These are phyloP conservation scores for Suncus etruscus DNA, from an alignment of 2,113 vertebrate genomes.

Conservation along the genomic window DNA sequence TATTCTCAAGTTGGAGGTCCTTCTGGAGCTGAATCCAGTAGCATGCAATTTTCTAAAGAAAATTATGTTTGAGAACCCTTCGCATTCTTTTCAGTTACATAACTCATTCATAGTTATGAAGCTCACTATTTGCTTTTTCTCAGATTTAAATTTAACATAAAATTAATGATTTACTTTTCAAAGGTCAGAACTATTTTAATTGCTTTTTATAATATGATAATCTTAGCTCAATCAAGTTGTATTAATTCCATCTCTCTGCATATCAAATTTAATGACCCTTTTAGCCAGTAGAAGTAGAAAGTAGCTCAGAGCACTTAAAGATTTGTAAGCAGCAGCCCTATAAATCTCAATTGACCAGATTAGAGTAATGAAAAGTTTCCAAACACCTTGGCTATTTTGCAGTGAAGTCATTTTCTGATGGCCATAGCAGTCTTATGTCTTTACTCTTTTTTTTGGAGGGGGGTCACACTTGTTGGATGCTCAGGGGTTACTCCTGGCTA, in stretches of 20 bases:
- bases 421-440: background rate
- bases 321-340: slow-evolving; percentile 64
- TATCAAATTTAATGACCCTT: slow-evolving; percentile 71
- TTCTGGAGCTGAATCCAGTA: too few species aligned
- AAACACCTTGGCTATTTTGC: slow-evolving; percentile 48
- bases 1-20: too few species aligned
- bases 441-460: background rate
- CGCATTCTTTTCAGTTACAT: slow-evolving; percentile 48
- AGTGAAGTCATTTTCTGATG: background rate
- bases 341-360: slow-evolving; percentile 66
- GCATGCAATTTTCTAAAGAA: slow-evolving; percentile 48
- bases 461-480: too few species aligned
- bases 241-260: slow-evolving; percentile 68
- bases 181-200: slow-evolving; percentile 76
- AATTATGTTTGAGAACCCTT: slow-evolving; percentile 53
- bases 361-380: slow-evolving; percentile 71
- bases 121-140: slow-evolving; percentile 56
- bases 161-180: slow-evolving; percentile 70
- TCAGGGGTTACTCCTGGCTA: too few species aligned
- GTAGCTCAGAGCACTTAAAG: slow-evolving; percentile 77
- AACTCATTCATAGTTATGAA: slow-evolving; percentile 72
- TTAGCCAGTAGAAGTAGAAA: slow-evolving; percentile 61
- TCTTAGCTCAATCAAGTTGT: slow-evolving; percentile 67
- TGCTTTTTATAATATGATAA: slow-evolving; percentile 66
- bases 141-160: slow-evolving; percentile 61